Evolutionary conservation across 2,888 invertebrate species (phyloP), one percentile per base, ranked within the genome.

Genomic region (Troides helena): DNA sequence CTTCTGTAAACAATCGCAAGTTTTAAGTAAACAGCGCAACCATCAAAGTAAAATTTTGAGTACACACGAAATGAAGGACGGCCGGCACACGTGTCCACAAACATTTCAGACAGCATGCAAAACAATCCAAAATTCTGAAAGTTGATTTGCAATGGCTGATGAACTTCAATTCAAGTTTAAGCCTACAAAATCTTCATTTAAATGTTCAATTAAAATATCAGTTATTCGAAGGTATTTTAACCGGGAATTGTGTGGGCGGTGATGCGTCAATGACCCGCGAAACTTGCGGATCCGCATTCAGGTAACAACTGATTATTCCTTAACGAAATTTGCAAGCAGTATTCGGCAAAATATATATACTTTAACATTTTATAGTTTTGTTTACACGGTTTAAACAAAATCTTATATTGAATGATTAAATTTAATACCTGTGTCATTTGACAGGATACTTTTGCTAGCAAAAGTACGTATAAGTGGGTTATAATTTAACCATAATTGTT

Each of bases 201-300:
- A 77, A 75, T 77, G 77, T 74, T 70, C 64, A 46, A 62, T 68
- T 65, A 67, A 65, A 70, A 67, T 18, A 68, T 68, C 67, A 76
- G 74, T 70, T 69, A 70, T 74, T 74, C 73, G 69, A 75, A 76
- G 75, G 72, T 71, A 71, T 76, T 89, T 88, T 85, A 82, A 85
- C 80, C 85, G 84, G 80, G 80, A 82, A 82, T 79, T 75, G 84
- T 83, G 91, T 92, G 85, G 91, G 91, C 87, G 91, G 85, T 81
- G 86, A 85, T 89, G 85, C 90, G 92, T 92, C 92, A 92, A 92
- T 89, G 92, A 92, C 92, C 92, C 86, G 90, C 86, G 80, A 90
- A 91, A 90, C 86, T 88, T 84, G 92, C 83, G 87, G 87, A 89
- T 90, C 91, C 91, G 85, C 92, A 91, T 91, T 91, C 89, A 89